Evolutionary conservation across 1,140 invertebrate species (phyloP).

Genomic region (Drosophila hydei): DNA sequence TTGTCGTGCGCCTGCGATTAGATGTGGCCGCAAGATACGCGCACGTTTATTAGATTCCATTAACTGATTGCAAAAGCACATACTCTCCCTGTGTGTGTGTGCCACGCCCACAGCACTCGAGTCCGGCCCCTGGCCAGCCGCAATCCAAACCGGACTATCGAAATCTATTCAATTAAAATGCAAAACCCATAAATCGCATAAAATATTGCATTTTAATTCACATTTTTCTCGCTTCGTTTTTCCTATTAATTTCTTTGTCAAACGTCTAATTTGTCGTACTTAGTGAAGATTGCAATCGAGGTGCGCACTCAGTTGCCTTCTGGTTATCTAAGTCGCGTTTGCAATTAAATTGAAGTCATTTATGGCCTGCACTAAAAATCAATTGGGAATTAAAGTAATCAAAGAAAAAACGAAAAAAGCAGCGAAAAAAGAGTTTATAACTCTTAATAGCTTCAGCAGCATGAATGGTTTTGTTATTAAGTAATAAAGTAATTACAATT

Average conservation of each 20-base stretch:
- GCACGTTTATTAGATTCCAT: slow-evolving; percentile 79
- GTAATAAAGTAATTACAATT: slow-evolving; percentile 79
- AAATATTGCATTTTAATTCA: slow-evolving; percentile 72
- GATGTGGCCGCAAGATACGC: slow-evolving; percentile 71
- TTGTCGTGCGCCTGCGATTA: slow-evolving; percentile 67
- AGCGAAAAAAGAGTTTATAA: slow-evolving; percentile 13
- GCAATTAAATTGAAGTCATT: slow-evolving; percentile 23
- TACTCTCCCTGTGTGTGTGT: slow-evolving; percentile 7
- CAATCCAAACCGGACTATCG: slow-evolving; percentile 43
- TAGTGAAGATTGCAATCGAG: slow-evolving; percentile 22
- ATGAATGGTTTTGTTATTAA: slow-evolving; percentile 79
- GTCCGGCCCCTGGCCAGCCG: slow-evolving; percentile 29
- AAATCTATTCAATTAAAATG: slow-evolving; percentile 78
- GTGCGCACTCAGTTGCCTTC: too few relatives aligned
- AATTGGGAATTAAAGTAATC: slow-evolving; percentile 53
- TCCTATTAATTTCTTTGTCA: slow-evolving; percentile 16
- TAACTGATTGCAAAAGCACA: slow-evolving; percentile 68
- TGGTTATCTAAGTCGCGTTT: neutral
- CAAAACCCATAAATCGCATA: slow-evolving; percentile 74
- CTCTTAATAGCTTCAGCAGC: slow-evolving; percentile 71
- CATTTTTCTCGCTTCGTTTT: slow-evolving; percentile 1
- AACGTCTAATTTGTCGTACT: slow-evolving; percentile 35
- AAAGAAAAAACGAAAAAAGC: neutral
- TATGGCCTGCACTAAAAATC: slow-evolving; percentile 43
- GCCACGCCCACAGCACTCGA: slow-evolving; percentile 53